Base-by-base conservation (phyloP, 2,797 vertebrate genomes). In the Sebastes itinus region DNA sequence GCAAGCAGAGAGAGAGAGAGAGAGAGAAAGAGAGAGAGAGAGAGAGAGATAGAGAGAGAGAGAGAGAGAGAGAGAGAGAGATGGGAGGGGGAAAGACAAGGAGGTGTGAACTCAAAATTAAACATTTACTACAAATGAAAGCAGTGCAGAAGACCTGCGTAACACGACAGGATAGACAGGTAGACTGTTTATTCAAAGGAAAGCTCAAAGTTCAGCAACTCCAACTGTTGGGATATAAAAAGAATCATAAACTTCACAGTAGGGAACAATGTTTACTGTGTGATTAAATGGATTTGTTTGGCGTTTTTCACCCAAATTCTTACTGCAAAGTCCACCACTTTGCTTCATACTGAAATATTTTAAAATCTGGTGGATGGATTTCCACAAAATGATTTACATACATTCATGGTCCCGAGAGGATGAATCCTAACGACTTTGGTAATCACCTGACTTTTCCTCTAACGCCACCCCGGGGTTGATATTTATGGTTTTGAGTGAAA, bases 51-150 rank as follows among this genome's bases (percentile, higher is more conserved):
- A 61, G 52, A 75, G 56, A 27, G 28, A 61, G 52, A 75, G 56
- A 27, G 28, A 61, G 52, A 75, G 56, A 27, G 28, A 61, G 52
- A 75, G 56, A 23, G 20, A 28, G 52, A 75, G 54, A 28, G 28
- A 61, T 46, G 60, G 75, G 78, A 75, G 77, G 63, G 79, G 62
- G 59, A 20, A 33, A 62, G 67, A 61, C 11, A 80, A 55, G 82
- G 75, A 90, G 83, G 87, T 87, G 83, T 88, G 78, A 67, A 79
- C 77, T 79, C 4, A 73, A 35, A 90, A 80, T 27, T 46, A 42
- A 67, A 68, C 62, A 69, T 77, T 72, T 66, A 69, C 20, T 67
- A 38, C 80, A 78, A 83, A 80, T 82, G 66, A 87, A 83, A 89
- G 64, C 35, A 38, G 25, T 11, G 11, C 20, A 8, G 9, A 33